These are phyloP conservation scores for Ammospiza maritima DNA, from an alignment of 2,797 vertebrate genomes.

Conservation along the genomic window DNA sequence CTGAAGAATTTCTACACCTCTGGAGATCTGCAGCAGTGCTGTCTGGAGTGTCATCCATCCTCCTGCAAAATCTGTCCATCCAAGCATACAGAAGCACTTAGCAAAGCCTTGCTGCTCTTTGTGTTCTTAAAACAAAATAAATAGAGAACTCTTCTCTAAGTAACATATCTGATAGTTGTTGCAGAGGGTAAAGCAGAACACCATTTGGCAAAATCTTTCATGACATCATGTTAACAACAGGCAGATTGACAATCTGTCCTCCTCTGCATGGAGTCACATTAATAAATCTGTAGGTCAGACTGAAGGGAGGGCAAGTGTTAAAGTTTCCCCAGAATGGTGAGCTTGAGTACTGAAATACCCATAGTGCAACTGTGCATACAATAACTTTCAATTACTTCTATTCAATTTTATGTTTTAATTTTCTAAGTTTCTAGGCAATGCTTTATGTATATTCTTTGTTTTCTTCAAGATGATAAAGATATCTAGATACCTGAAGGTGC, in stretches of 20 bases:
- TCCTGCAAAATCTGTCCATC: not conserved
- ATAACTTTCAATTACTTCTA: not conserved
- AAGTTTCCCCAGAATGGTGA: not conserved
- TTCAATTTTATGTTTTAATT: not conserved
- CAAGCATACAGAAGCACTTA: not conserved
- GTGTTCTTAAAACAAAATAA: not conserved
- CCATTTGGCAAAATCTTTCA: not conserved
- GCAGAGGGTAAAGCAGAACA: not conserved
- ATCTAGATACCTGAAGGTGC: not conserved
- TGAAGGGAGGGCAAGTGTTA: not conserved
- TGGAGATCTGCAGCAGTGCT: not conserved
- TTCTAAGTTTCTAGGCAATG: not conserved
- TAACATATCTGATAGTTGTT: not conserved
- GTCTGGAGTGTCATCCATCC: not conserved
- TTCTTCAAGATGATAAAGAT: not conserved
- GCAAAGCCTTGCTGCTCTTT: not conserved
- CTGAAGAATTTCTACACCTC: not conserved
- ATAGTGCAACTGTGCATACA: not conserved
- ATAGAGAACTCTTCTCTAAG: not conserved
- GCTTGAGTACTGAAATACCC: rapidly evolving
- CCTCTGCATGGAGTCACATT: not conserved
- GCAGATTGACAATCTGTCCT: not conserved
- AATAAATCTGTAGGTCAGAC: not conserved
- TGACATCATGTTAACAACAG: not conserved
- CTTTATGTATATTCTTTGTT: not conserved